phyloP scores from a whole-genome alignment of 2,888 invertebrate genomes.

The Pemphredon lugubris region DNA sequence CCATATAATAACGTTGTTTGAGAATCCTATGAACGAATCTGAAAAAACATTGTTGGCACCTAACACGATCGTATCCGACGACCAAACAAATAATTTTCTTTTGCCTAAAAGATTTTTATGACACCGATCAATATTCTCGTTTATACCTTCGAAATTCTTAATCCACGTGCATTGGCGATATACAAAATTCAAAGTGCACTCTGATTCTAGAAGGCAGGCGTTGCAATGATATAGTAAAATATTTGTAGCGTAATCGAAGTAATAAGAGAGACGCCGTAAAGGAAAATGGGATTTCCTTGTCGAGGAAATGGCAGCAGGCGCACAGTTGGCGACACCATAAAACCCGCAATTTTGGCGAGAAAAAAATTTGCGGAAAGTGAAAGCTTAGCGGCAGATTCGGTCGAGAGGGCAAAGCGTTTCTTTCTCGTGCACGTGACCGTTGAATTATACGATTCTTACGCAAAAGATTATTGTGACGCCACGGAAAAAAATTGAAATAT shows the following conservation, averaged over 20 bases:
- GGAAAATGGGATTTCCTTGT: constrained; percentile 5
- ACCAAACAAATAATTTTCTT: too few relatives aligned
- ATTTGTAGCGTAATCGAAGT: constrained; percentile 20
- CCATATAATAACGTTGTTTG: too few relatives aligned
- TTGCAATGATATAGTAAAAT: neutral
- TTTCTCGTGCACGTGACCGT: too few relatives aligned
- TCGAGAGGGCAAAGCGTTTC: too few relatives aligned
- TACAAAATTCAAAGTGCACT: neutral
- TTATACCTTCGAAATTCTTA: neutral
- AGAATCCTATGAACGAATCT: too few relatives aligned
- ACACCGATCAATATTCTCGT: too few relatives aligned
- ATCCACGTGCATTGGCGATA: neutral
- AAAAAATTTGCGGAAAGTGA: too few relatives aligned
- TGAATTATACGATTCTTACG: neutral
- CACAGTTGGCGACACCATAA: constrained; percentile 33
- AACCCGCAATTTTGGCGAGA: too few relatives aligned
- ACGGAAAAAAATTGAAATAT: neutral
- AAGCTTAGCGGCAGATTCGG: neutral
- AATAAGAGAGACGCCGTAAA: constrained; percentile 16
- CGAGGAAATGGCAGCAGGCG: neutral
- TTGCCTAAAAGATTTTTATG: too few relatives aligned
- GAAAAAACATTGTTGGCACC: too few relatives aligned
- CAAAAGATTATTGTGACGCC: neutral
- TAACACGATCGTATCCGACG: too few relatives aligned
- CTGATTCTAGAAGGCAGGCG: neutral